Evolutionary conservation across 2,888 invertebrate genomes (phyloP), one percentile per base, ranked within the genome.

Genomic region (Gymnoscelis rufifasciata): DNA sequence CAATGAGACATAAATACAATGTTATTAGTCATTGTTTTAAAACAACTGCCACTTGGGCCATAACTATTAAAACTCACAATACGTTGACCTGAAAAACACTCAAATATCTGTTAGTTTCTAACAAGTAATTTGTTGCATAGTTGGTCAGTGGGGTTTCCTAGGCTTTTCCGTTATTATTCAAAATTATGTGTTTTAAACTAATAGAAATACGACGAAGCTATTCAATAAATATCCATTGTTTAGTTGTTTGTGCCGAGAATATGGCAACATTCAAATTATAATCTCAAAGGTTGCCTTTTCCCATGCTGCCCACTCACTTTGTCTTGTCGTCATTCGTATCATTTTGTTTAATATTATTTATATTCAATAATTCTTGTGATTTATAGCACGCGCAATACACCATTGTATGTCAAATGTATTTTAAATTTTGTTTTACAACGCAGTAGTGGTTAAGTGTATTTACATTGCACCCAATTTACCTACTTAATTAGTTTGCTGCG

Each of bases 11-110:
- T 78, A 78, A 79, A 77, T 74, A 74, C 68, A 67, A 71, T 82
- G 71, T 83, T 83, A 83, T 83, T 79, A 81, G 75, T 74, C 83
- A 83, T 84, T 83, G 83, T 84, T 79, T 82, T 78, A 83, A 76
- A 72, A 75, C 75, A 75, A 74, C 68, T 64, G 69, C 68, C 62
- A 70, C 64, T 67, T 64, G 56, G 63, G 65, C 59, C 68, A 66
- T 71, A 71, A 73, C 74, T 75, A 78, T 78, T 81, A 77, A 78
- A 76, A 76, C 74, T 66, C 59, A 61, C 65, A 69, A 77, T 70
- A 74, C 73, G 66, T 75, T 78, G 71, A 71, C 75, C 78, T 68
- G 73, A 72, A 75, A 66, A 60, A 54, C 61, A 57, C 59, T 68
- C 66, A 64, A 64, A 66, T 66, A 66, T 62, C 57, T 62, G 48